phyloP scores from a whole-genome alignment of 2,797 vertebrate species.

The Amniataba percoides region DNA sequence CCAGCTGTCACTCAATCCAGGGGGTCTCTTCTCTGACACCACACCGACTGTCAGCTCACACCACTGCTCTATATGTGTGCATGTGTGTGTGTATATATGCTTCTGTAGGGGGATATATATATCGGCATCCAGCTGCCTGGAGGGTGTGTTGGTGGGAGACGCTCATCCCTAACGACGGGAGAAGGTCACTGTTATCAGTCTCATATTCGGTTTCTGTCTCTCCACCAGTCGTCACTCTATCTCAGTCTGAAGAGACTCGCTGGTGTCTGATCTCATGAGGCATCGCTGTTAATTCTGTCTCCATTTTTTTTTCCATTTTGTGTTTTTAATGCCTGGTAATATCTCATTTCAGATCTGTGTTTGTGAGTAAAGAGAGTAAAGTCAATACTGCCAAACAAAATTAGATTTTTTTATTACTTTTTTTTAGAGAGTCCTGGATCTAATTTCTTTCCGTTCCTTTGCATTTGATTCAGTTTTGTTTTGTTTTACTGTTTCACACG shows the following conservation, averaged over 20 bases:
- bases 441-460: slow-evolving; percentile 14
- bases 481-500: background rate
- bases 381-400: background rate
- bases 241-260: slow-evolving; percentile 26
- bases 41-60: slow-evolving; percentile 67
- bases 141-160: slow-evolving; percentile 48
- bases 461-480: background rate
- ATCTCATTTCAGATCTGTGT: slow-evolving; percentile 8
- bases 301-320: background rate
- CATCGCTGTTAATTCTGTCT: slow-evolving; percentile 29
- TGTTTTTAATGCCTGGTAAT: background rate
- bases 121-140: slow-evolving; percentile 44
- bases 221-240: slow-evolving; percentile 27
- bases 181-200: slow-evolving; percentile 75
- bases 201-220: slow-evolving; percentile 46
- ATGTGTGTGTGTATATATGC: slow-evolving; percentile 30
- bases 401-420: background rate
- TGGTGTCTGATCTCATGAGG: slow-evolving; percentile 37
- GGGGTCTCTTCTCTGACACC: slow-evolving; percentile 50
- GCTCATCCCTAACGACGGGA: slow-evolving; percentile 70
- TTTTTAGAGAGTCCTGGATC: slow-evolving; percentile 3
- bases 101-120: slow-evolving; percentile 24
- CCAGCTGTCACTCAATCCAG: slow-evolving; percentile 77
- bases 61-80: slow-evolving; percentile 25
- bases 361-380: background rate